Conservation (phyloP, 2,888 invertebrate genomes). For the Pegoplata infirma region DNA sequence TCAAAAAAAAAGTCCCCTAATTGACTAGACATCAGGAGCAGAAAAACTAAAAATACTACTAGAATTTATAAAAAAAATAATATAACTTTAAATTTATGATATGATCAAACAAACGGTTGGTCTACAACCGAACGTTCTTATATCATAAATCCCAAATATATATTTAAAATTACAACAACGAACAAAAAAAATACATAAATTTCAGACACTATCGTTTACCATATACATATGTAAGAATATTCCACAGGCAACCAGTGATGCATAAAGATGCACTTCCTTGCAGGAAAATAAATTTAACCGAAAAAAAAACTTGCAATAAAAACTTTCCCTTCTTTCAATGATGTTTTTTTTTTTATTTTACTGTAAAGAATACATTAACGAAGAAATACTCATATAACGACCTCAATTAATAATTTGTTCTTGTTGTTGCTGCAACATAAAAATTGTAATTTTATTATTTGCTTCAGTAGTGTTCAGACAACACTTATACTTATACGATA, state of each 20-base stretch:
- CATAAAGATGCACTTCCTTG: conserved; percentile 58
- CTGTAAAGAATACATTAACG: conserved; percentile 45
- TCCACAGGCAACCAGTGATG: conserved; percentile 41
- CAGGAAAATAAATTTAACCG: conserved; percentile 49
- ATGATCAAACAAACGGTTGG: conserved; percentile 6
- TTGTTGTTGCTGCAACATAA: conserved; percentile 47
- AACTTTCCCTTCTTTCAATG: conserved; percentile 33
- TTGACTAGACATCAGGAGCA: background rate
- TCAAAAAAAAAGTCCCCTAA: background rate
- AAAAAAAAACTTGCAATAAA: conserved; percentile 10
- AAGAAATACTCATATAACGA: conserved; percentile 58
- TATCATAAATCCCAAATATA: conserved; percentile 22
- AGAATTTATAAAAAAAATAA: conserved; percentile 9
- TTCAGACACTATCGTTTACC: conserved; percentile 41
- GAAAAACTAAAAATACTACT: conserved; percentile 14
- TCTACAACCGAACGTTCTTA: conserved; percentile 27
- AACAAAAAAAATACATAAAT: conserved; percentile 38
- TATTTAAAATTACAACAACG: conserved; percentile 17
- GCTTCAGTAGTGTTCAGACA: conserved; percentile 40
- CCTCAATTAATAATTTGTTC: conserved; percentile 62
- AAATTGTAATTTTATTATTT: conserved; percentile 55
- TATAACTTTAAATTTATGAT: conserved; percentile 32
- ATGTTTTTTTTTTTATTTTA: conserved; percentile 2
- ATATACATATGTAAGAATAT: background rate
- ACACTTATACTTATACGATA: background rate